Evolutionary conservation across 2,113 vertebrate genomes (phyloP).

Genomic region (Pseudolaguvia tuberculata): DNA sequence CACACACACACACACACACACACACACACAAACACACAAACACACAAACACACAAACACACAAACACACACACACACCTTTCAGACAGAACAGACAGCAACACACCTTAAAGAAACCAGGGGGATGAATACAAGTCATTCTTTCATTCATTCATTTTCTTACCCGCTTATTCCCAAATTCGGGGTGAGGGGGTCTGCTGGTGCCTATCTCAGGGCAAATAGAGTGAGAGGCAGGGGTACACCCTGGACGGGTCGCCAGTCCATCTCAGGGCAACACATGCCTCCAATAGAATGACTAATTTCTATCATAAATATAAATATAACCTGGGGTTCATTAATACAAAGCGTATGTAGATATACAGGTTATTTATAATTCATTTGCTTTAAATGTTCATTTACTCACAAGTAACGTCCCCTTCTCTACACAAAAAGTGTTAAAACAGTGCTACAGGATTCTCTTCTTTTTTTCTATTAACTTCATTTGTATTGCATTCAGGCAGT

Average conservation of each 20-base stretch:
- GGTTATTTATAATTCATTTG: background rate
- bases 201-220: too few relatives aligned
- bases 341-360: background rate
- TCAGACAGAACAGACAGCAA: background rate
- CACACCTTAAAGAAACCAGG: constrained; percentile 3
- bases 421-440: too few relatives aligned
- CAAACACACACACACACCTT: constrained; percentile 11
- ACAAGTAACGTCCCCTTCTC: background rate
- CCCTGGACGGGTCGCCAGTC: too few relatives aligned
- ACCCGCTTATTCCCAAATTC: too few relatives aligned
- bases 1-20: constrained; percentile 17
- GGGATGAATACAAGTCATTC: constrained; percentile 13
- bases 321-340: constrained; percentile 28
- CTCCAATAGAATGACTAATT: too few relatives aligned
- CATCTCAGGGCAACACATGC: too few relatives aligned
- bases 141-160: too few relatives aligned
- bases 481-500: background rate
- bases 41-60: too few relatives aligned
- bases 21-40: too few relatives aligned
- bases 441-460: background rate
- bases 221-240: too few relatives aligned
- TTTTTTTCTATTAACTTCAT: background rate
- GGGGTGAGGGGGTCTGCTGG: too few relatives aligned
- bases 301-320: constrained; percentile 14
- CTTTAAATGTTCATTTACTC: background rate